Evolutionary conservation across 2,797 vertebrate genomes (phyloP).

Genomic region (Tauraco hartlaubi): DNA sequence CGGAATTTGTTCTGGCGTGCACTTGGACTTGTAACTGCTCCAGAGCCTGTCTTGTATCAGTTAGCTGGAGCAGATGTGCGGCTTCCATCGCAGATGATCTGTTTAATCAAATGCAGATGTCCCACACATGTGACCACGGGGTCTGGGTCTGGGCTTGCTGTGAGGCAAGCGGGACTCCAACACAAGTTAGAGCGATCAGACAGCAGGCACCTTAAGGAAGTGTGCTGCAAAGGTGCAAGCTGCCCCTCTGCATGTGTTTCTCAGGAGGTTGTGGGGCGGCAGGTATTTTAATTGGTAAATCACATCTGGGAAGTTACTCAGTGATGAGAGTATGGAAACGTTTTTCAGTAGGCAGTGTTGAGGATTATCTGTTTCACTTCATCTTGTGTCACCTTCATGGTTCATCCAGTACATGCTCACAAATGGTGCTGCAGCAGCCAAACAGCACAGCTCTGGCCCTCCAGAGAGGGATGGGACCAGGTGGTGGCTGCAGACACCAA

Average conservation of each 20-base stretch:
- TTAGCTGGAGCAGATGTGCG: not conserved
- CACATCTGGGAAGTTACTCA: not conserved
- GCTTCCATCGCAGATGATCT: not conserved
- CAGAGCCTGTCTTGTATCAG: not conserved
- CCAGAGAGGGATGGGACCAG: rapidly evolving
- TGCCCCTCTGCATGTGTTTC: too few relatives aligned
- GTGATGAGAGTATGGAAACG: too few relatives aligned
- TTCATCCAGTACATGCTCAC: too few relatives aligned
- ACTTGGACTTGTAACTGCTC: not conserved
- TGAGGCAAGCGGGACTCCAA: not conserved
- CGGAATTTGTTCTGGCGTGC: not conserved
- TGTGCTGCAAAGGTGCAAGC: not conserved
- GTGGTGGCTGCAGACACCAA: not conserved
- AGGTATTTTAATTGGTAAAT: not conserved
- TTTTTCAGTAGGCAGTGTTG: too few relatives aligned
- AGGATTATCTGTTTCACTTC: too few relatives aligned
- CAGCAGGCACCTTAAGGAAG: not conserved
- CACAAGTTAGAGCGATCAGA: not conserved
- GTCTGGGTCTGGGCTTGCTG: not conserved
- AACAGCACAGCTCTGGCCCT: too few relatives aligned
- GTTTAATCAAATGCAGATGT: not conserved
- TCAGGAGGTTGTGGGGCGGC: too few relatives aligned
- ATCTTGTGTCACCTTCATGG: too few relatives aligned
- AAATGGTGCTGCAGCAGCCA: too few relatives aligned
- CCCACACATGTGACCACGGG: too few relatives aligned